phyloP scores from a whole-genome alignment of 1,140 invertebrate genomes.

The Condylostylus longicornis region DNA sequence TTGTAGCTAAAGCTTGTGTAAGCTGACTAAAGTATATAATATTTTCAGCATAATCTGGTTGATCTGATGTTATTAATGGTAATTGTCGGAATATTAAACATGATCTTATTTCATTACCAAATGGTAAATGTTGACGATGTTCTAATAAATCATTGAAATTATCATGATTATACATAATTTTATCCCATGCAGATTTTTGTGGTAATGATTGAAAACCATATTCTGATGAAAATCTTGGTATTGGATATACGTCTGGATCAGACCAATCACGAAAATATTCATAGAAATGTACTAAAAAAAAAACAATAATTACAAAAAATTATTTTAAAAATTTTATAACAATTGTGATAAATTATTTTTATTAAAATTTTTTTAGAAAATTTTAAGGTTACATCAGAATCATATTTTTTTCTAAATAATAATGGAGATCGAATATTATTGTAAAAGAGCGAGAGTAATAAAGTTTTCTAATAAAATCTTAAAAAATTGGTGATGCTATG shows the following conservation, averaged over 20 bases:
- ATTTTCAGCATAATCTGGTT: constrained; percentile 36
- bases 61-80: constrained; percentile 35
- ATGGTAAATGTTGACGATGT: constrained; percentile 70
- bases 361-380: too few species aligned
- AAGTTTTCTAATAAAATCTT: too few species aligned
- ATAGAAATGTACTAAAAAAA: constrained; percentile 73
- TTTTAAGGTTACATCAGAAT: too few species aligned
- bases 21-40: constrained; percentile 66
- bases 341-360: too few species aligned
- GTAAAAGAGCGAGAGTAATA: too few species aligned
- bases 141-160: constrained; percentile 52
- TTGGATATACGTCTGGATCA: constrained; percentile 59
- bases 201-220: constrained; percentile 90
- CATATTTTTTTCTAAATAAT: too few species aligned
- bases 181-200: constrained; percentile 35
- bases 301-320: background rate
- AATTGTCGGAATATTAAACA: constrained; percentile 44
- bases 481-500: too few species aligned
- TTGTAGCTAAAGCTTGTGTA: constrained; percentile 75
- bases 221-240: constrained; percentile 80
- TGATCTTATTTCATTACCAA: constrained; percentile 47
- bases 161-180: constrained; percentile 37
- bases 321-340: too few species aligned
- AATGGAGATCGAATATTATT: too few species aligned
- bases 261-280: constrained; percentile 73